Evolutionary conservation across 2,888 invertebrate species (phyloP).

Genomic region (Microctonus aethiopoides): DNA sequence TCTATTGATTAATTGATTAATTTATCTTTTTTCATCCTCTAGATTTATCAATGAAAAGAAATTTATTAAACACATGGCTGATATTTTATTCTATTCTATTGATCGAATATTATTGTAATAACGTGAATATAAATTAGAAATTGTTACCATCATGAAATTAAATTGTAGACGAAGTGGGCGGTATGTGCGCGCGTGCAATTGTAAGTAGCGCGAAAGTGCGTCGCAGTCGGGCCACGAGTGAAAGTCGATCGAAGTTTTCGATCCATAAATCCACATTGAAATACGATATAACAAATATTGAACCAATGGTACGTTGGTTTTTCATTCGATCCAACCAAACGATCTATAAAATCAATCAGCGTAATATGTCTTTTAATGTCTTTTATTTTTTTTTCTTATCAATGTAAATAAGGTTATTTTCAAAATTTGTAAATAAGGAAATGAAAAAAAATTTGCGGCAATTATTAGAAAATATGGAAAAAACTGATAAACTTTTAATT

Average conservation of each 20-base stretch:
- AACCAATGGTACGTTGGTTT: not conserved
- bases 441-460: not conserved
- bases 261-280: constrained; percentile 49
- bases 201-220: constrained; percentile 50
- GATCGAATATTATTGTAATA: too few relatives aligned
- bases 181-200: not conserved
- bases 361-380: not conserved
- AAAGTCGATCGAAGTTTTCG: constrained; percentile 53
- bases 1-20: not conserved
- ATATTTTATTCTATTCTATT: not conserved
- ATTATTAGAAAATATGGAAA: not conserved
- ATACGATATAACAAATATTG: not conserved
- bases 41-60: constrained; percentile 46
- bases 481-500: not conserved
- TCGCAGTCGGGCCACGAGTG: constrained; percentile 48
- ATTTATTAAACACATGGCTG: constrained; percentile 1
- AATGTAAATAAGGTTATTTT: constrained; percentile 24
- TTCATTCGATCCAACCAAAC: constrained; percentile 2
- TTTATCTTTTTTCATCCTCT: not conserved
- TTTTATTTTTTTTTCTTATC: not conserved
- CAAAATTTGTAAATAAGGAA: constrained; percentile 27
- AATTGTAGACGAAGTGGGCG: not conserved
- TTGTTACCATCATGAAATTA: constrained; percentile 4
- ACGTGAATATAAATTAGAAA: constrained; percentile 11
- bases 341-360: not conserved